Percentiles rank a stretch among this genome's conserved stretches.
Evolutionary conservation across 2,113 vertebrate genomes (phyloP).

Genomic region (Uria aalge): DNA sequence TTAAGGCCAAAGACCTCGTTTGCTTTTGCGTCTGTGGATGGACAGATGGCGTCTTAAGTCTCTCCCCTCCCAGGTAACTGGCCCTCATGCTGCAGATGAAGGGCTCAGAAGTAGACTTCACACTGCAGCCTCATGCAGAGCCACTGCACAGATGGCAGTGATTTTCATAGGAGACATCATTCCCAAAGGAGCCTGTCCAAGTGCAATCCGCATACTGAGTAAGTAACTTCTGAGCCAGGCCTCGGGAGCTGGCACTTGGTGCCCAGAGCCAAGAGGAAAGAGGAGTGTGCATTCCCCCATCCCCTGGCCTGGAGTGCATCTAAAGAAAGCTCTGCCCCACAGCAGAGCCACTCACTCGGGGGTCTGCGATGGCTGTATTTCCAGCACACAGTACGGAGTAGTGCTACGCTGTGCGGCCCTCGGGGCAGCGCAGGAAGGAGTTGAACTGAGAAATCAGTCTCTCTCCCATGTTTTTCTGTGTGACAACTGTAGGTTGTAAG

Average conservation of each 20-base stretch:
- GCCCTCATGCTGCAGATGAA: background rate
- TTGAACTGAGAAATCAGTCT: background rate
- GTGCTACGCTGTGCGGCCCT: background rate
- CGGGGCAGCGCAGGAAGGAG: background rate
- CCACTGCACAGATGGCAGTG: background rate
- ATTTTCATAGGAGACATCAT: background rate
- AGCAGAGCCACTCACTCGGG: background rate
- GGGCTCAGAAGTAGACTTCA: background rate
- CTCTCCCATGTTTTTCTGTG: background rate
- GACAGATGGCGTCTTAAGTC: background rate
- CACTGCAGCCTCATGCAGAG: background rate
- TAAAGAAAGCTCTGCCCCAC: background rate
- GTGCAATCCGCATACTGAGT: rapidly evolving
- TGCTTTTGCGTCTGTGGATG: background rate
- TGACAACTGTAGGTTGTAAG: background rate
- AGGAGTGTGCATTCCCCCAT: background rate
- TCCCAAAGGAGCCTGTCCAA: background rate
- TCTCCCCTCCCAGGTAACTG: background rate
- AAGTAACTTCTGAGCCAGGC: background rate
- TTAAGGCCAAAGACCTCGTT: background rate
- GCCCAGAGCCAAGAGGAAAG: background rate
- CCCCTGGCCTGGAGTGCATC: background rate
- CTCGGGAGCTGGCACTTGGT: background rate
- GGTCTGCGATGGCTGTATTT: background rate
- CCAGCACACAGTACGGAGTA: background rate